These are phyloP conservation scores for Luehdorfia chinensis DNA, from an alignment of 1,140 invertebrate genomes.

Conservation along the genomic window DNA sequence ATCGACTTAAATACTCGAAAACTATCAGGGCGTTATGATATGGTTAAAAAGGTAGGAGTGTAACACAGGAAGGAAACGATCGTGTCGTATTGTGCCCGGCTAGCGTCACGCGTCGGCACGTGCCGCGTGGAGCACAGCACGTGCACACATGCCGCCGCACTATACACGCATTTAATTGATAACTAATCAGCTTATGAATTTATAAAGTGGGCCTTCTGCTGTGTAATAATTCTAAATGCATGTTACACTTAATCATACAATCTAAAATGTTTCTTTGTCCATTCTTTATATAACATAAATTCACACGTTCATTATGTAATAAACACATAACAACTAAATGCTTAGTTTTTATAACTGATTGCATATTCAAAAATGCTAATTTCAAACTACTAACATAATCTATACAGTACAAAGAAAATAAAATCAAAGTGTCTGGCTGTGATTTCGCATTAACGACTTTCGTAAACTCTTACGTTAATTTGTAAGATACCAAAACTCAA, in stretches of 20 bases:
- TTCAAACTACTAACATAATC: too few species aligned
- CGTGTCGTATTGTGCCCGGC: slow-evolving; percentile 19
- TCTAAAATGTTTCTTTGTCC: slow-evolving; percentile 12
- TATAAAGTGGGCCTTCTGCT: slow-evolving; percentile 13
- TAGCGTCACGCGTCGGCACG: slow-evolving; percentile 22
- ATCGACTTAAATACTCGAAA: slow-evolving; percentile 26
- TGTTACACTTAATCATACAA: slow-evolving; percentile 19
- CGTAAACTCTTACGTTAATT: too few species aligned
- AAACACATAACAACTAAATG: too few species aligned
- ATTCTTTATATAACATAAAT: too few species aligned
- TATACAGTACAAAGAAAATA: too few species aligned
- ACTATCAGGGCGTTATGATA: slow-evolving; percentile 37
- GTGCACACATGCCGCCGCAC: slow-evolving; percentile 11
- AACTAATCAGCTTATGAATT: slow-evolving; percentile 36
- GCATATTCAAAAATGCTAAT: too few species aligned
- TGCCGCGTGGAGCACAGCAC: slow-evolving; percentile 3
- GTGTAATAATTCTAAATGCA: too few species aligned
- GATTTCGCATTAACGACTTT: too few species aligned
- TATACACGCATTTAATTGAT: slow-evolving; percentile 29
- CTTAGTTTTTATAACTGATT: too few species aligned
- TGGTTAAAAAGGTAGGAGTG: slow-evolving; percentile 44
- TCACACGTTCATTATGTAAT: too few species aligned
- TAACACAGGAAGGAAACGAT: slow-evolving; percentile 42
- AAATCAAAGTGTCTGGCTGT: too few species aligned
- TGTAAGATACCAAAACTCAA: too few species aligned